phyloP scores from a whole-genome alignment of 2,888 invertebrate genomes.

The Halictus quadricinctus region DNA sequence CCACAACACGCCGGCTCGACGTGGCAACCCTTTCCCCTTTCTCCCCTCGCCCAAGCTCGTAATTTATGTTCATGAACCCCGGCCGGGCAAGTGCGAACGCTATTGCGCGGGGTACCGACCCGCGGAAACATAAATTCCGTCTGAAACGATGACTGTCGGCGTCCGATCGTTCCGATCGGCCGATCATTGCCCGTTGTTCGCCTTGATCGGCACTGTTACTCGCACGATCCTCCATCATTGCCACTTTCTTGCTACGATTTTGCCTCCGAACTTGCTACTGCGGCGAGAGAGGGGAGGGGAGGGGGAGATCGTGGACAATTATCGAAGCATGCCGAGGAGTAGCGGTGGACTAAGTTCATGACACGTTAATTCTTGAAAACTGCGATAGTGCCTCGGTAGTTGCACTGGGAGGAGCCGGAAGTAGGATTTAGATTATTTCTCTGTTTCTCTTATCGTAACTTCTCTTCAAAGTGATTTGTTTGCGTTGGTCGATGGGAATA shows the following conservation, averaged over 20 bases:
- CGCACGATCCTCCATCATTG: not conserved
- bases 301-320: not conserved
- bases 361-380: too few species aligned
- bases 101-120: conserved; percentile 11
- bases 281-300: too few species aligned
- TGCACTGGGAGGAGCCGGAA: too few species aligned
- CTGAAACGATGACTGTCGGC: conserved; percentile 1
- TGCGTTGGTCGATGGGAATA: too few species aligned
- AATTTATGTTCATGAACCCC: conserved; percentile 66
- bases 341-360: not conserved
- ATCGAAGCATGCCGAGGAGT: not conserved
- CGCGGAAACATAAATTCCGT: conserved; percentile 14
- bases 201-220: not conserved
- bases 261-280: not conserved
- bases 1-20: conserved; percentile 74
- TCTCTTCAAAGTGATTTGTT: too few species aligned
- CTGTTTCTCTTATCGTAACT: too few species aligned
- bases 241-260: not conserved
- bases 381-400: too few species aligned
- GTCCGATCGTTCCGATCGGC: not conserved
- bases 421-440: too few species aligned
- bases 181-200: not conserved
- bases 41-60: conserved; percentile 54
- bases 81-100: conserved; percentile 53
- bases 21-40: conserved; percentile 22